phyloP scores from a whole-genome alignment of 2,888 invertebrate species.

The Acanthococcus lagerstroemiae region DNA sequence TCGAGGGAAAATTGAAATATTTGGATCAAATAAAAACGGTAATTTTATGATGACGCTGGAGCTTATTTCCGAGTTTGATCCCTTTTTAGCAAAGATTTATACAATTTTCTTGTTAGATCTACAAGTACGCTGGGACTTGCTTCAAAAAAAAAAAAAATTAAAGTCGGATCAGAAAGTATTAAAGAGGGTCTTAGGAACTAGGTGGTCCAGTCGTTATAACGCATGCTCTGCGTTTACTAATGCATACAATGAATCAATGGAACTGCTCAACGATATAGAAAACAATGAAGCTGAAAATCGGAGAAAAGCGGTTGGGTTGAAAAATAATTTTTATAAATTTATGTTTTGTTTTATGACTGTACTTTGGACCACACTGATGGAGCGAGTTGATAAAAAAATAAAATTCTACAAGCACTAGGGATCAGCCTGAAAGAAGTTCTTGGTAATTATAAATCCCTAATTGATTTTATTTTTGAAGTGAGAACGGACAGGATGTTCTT shows the following conservation, averaged over 20 bases:
- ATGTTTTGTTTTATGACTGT: neutral
- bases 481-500: neutral
- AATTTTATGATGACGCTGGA: neutral
- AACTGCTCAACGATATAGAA: neutral
- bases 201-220: neutral
- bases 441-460: neutral
- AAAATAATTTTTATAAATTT: neutral
- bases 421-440: neutral
- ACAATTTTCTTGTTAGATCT: neutral
- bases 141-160: neutral
- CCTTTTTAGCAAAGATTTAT: neutral
- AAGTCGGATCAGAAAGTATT: neutral
- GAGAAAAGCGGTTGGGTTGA: neutral
- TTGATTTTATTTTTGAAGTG: neutral
- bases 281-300: neutral
- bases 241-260: neutral
- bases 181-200: too few relatives aligned
- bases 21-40: neutral
- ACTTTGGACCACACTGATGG: neutral
- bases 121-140: neutral
- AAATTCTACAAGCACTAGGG: neutral
- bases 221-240: neutral
- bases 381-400: neutral
- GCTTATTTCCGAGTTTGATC: neutral
- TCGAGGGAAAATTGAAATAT: neutral